These are phyloP conservation scores for Oikopleura albicans DNA, from an alignment of 23 tunicate species.

Conservation along the genomic window DNA sequence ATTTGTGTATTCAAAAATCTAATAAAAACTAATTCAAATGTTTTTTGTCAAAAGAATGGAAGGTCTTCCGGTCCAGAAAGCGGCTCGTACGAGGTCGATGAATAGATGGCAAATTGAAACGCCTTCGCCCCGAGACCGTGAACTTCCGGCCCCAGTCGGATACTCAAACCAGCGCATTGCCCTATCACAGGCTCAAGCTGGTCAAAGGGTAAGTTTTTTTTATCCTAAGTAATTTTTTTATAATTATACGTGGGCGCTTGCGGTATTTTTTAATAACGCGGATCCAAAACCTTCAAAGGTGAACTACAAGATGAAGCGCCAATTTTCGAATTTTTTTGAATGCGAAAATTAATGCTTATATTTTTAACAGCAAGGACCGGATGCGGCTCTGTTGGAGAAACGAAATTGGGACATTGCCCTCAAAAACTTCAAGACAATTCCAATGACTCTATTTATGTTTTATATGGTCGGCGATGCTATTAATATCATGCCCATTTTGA, in stretches of 20 bases:
- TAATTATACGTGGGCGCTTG: too few species aligned
- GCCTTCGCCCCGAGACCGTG: not conserved
- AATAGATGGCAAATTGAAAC: not conserved
- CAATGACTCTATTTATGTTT: constrained; percentile 89
- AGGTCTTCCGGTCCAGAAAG: not conserved
- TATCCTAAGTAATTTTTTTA: too few species aligned
- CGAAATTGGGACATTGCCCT: constrained; percentile 86
- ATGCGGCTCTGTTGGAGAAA: constrained; percentile 35
- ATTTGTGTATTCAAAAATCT: too few species aligned
- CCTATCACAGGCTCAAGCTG: constrained; percentile 1
- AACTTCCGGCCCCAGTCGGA: not conserved
- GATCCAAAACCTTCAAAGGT: too few species aligned
- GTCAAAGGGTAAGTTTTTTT: constrained; percentile 2
- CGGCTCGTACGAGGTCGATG: not conserved
- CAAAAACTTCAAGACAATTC: constrained; percentile 60
- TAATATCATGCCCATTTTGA: constrained; percentile 89
- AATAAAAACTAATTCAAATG: too few species aligned
- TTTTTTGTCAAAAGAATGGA: too few species aligned
- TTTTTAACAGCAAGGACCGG: constrained; percentile 2
- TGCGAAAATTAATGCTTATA: too few species aligned
- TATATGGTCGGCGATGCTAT: constrained; percentile 92
- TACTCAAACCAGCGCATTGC: not conserved
- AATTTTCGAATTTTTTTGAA: too few species aligned
- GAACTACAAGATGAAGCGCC: too few species aligned
- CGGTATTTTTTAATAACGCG: too few species aligned